phyloP scores from a whole-genome alignment of 2,797 vertebrate genomes.

The Bovichtus diacanthus region DNA sequence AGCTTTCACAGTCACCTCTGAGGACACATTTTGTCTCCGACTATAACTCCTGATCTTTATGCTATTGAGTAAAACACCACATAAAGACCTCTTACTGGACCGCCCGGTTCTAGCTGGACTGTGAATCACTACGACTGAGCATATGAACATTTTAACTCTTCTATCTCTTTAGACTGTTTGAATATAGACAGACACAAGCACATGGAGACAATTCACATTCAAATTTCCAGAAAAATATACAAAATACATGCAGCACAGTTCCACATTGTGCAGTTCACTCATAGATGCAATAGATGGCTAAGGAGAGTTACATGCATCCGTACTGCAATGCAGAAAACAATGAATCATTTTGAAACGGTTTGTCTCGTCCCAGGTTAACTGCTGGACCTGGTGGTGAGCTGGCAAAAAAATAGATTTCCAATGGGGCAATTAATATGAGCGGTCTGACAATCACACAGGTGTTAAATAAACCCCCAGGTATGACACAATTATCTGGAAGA shows the following conservation, averaged over 20 bases:
- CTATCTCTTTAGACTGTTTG: not conserved
- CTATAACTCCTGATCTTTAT: slow-evolving; percentile 19
- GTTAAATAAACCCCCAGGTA: not conserved
- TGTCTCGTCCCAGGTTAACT: no score
- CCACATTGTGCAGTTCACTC: not conserved
- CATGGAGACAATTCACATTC: not conserved
- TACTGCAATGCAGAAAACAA: no score
- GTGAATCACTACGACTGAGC: not conserved
- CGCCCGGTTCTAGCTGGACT: not conserved
- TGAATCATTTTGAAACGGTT: no score
- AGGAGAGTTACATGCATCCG: no score
- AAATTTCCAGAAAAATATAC: not conserved
- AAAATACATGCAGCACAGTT: not conserved
- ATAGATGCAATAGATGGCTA: no score
- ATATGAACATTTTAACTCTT: not conserved
- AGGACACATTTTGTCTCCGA: slow-evolving; percentile 20
- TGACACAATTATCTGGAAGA: not conserved
- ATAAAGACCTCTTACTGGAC: slow-evolving; percentile 2
- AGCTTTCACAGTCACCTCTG: slow-evolving; percentile 45
- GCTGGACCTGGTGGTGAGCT: not conserved
- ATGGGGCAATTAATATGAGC: not conserved
- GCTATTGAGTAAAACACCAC: slow-evolving; percentile 1
- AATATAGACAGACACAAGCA: not conserved
- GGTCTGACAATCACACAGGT: not conserved
- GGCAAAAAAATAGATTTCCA: not conserved